Base-by-base conservation (phyloP, 1,140 invertebrate species). In the Papilio helenus region DNA sequence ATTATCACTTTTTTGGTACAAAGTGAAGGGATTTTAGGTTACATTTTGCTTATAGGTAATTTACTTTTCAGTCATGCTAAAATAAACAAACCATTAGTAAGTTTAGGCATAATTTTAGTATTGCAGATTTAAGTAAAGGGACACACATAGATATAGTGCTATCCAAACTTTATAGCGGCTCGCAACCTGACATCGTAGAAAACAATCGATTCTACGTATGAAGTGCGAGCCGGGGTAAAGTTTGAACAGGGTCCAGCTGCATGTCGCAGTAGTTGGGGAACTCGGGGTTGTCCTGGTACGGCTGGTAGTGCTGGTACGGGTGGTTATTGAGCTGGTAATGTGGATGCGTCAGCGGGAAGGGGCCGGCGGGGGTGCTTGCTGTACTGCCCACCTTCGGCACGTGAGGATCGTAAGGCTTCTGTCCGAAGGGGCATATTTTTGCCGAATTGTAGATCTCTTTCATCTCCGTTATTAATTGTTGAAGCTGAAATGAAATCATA, bases 381-480 rank as follows among this genome's bases (percentile, higher is more conserved):
- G 58, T 2, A 12, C 44, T 26, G 9, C 39, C 42, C 9, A 86
- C 61, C n/a, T 84, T 78, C 1, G 90, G 90, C 1, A 93, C 84
- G 51, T 94, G 92, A 9, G 92, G 89, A 34, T 94, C 93, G 61
- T 90, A 93, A 0, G 93, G 92, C 58, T 94, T 94, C 68, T 94
- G 92, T 49, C 95, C 95, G 80, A 95, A 97, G 0, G 97, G 96
- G 85, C 97, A 98, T n/a, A 97, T 94, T 85, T 95, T 96, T 0
- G 96, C 96, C 79, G 96, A 95, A n/a, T 96, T 96, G 89, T 97
- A 98, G 8, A 97, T 95, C 83, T 97, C 97, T 89, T 97, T 97
- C 97, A 98, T 98, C 86, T 97, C 96, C 0, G 96, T 95, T 80
- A 97, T 96, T n/a, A 97, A 83, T 84, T 96, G 95, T 87, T 97